These are phyloP conservation scores for Phocoena sinus DNA, from an alignment of 2,113 vertebrate genomes.

Conservation along the genomic window DNA sequence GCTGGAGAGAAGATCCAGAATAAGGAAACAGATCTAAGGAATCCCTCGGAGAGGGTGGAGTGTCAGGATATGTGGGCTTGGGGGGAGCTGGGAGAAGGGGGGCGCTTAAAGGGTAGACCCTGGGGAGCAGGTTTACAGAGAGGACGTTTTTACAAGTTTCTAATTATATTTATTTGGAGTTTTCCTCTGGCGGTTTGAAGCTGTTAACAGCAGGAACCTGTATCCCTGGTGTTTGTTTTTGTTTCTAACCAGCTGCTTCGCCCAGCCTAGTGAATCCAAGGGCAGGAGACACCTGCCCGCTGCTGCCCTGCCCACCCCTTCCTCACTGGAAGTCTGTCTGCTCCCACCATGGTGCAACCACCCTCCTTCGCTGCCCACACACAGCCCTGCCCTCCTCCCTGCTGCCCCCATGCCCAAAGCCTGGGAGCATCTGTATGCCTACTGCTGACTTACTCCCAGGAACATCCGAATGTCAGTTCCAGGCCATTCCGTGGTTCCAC, in stretches of 20 bases:
- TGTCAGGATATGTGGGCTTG: not conserved
- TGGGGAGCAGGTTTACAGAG: conserved; percentile 64
- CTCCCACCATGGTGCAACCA: not conserved
- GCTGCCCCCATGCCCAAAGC: not conserved
- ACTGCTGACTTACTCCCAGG: not conserved
- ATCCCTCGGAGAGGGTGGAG: not conserved
- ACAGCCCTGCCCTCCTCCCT: not conserved
- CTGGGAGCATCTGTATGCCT: not conserved
- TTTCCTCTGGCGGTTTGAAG: conserved; percentile 71
- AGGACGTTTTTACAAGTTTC: conserved; percentile 67
- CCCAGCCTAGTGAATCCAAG: conserved; percentile 34
- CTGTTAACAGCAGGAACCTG: conserved; percentile 74
- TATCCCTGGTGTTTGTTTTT: conserved; percentile 71
- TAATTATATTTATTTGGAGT: conserved; percentile 75
- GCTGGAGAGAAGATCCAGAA: not conserved
- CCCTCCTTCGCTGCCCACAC: not conserved
- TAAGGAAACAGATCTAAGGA: not conserved
- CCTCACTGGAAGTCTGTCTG: not conserved
- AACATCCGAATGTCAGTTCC: not conserved
- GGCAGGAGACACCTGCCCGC: conserved; percentile 62
- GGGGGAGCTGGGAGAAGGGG: not conserved
- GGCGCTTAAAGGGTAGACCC: not conserved
- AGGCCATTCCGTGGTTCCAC: not conserved
- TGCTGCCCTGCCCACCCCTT: not conserved
- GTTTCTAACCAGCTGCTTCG: conserved; percentile 70